A percentile compares a stretch with the other conserved stretches of the same genome.
phyloP scores from a whole-genome alignment of 2,113 vertebrate species.

The Corynorhinus townsendii region DNA sequence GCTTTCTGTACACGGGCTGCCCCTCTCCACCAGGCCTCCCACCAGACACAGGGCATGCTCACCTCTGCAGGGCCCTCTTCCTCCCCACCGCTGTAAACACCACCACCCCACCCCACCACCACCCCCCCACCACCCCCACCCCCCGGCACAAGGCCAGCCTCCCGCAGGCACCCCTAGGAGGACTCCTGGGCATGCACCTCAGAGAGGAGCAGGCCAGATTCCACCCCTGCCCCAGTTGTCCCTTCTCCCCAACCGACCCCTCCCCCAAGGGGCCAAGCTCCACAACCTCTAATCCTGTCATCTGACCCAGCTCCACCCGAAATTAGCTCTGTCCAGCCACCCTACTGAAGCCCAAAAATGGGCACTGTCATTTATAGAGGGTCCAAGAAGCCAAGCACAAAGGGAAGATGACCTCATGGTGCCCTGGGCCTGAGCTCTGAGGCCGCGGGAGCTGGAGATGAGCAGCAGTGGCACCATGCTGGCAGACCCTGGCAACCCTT shows the following conservation, averaged over 20 bases:
- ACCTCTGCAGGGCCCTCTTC: neutral
- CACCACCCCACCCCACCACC: no score
- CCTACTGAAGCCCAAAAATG: constrained; percentile 67
- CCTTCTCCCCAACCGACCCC: constrained; percentile 1
- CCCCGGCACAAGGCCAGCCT: neutral
- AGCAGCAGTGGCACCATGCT: no score
- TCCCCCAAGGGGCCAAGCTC: neutral
- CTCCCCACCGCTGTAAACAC: neutral
- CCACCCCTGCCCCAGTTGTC: constrained; percentile 55
- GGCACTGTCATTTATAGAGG: constrained; percentile 68
- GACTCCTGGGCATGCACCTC: neutral
- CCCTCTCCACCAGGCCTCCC: neutral
- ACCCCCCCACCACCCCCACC: no score
- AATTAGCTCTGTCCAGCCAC: constrained; percentile 28
- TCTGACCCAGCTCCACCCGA: constrained; percentile 63
- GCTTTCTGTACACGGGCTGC: neutral
- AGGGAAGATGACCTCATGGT: constrained; percentile 56
- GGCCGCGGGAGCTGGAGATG: neutral
- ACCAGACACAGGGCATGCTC: neutral
- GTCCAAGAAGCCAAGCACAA: constrained; percentile 46
- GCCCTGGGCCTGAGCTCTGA: neutral
- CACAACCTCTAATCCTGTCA: constrained; percentile 70
- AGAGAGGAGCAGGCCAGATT: neutral
- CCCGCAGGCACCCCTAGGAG: neutral
- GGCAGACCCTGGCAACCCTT: neutral